Percentiles rank a stretch among this genome's conserved stretches.
Evolutionary conservation across 2,888 invertebrate species (phyloP).

Genomic region (Copidosoma aretas): DNA sequence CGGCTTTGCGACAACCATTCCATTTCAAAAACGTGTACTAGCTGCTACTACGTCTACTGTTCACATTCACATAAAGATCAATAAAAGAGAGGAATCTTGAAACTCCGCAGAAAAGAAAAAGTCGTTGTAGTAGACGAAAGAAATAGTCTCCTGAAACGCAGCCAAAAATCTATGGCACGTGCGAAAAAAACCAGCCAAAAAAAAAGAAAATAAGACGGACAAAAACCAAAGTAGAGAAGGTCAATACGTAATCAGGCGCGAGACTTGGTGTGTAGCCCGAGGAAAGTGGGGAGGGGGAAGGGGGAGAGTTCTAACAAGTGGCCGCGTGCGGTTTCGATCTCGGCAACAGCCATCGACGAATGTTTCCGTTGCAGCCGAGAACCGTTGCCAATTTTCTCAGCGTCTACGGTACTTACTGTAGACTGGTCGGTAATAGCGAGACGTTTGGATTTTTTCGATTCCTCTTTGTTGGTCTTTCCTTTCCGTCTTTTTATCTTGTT

Average conservation of each 20-base stretch:
- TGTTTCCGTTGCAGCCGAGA: not conserved
- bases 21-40: too few relatives aligned
- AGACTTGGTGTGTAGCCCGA: not conserved
- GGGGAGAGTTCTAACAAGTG: slow-evolving; percentile 53
- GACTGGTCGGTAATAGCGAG: not conserved
- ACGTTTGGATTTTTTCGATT: too few relatives aligned
- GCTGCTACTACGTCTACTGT: too few relatives aligned
- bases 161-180: slow-evolving; percentile 16
- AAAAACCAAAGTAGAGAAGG: not conserved
- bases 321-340: slow-evolving; percentile 30
- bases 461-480: too few relatives aligned
- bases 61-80: too few relatives aligned
- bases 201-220: not conserved
- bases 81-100: too few relatives aligned
- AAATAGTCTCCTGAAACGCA: slow-evolving; percentile 9
- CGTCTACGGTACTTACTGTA: not conserved
- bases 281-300: not conserved
- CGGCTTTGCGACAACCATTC: too few relatives aligned
- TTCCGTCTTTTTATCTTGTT: not conserved
- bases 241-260: not conserved
- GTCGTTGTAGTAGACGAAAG: too few relatives aligned
- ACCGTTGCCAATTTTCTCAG: not conserved
- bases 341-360: too few relatives aligned
- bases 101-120: too few relatives aligned
- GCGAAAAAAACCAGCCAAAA: not conserved